Percentiles rank a stretch among this genome's conserved stretches.
Evolutionary conservation across 2,888 invertebrate species (phyloP).

Genomic region (Vesta saturnalis): DNA sequence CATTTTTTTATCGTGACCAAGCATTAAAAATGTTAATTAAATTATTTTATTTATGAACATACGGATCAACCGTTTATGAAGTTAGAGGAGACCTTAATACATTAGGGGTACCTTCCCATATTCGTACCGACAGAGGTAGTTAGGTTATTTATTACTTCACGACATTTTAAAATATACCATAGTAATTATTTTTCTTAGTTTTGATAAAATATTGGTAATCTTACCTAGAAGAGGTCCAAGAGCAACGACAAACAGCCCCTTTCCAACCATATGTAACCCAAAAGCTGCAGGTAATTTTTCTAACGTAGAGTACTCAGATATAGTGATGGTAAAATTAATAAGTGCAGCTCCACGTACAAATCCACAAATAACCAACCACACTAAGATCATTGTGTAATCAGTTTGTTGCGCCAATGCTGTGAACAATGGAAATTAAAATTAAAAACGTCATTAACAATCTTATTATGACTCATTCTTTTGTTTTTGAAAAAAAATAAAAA

Average conservation of each 20-base stretch:
- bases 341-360: constrained; percentile 82
- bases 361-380: constrained; percentile 79
- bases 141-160: too few species aligned
- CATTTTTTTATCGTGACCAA: too few species aligned
- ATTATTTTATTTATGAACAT: too few species aligned
- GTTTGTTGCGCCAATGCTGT: constrained; percentile 79
- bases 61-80: too few species aligned
- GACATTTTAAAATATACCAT: too few species aligned
- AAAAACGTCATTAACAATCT: constrained; percentile 34
- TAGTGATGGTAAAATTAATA: constrained; percentile 81
- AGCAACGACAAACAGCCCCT: constrained; percentile 74
- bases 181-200: too few species aligned
- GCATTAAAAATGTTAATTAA: too few species aligned
- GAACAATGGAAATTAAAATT: constrained; percentile 52
- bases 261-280: constrained; percentile 80
- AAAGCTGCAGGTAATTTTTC: constrained; percentile 81
- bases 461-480: constrained; percentile 41
- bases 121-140: too few species aligned
- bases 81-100: too few species aligned
- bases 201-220: too few species aligned
- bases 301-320: constrained; percentile 76
- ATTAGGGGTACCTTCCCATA: too few species aligned
- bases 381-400: constrained; percentile 74
- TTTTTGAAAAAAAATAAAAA: constrained; percentile 39
- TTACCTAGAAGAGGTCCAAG: constrained; percentile 78